A percentile compares a stretch with the other conserved stretches of the same genome.
Evolutionary conservation across 2,888 invertebrate species (phyloP).

Genomic region (Patella pellucida): DNA sequence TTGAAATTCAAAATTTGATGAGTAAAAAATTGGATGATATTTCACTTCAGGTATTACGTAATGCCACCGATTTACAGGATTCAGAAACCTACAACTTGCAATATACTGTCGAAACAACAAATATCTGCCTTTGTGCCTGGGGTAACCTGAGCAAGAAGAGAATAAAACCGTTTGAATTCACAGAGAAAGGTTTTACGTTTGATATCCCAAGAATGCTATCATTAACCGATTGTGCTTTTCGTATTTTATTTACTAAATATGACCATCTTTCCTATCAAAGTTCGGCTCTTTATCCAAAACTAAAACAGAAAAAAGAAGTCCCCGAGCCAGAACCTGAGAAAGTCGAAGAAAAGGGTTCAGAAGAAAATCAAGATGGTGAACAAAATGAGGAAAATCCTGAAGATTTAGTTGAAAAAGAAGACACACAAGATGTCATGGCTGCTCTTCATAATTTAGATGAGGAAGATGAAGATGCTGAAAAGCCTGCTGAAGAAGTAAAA

Average conservation of each 20-base stretch:
- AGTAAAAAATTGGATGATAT: conserved; percentile 65
- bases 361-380: conserved; percentile 42
- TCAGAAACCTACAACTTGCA: conserved; percentile 69
- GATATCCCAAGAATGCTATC: conserved; percentile 67
- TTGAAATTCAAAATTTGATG: conserved; percentile 64
- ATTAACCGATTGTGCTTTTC: conserved; percentile 64
- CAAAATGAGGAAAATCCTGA: conserved; percentile 42
- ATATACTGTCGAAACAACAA: conserved; percentile 53
- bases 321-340: conserved; percentile 28
- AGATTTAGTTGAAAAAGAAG: conserved; percentile 29
- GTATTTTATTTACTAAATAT: conserved; percentile 65
- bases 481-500: conserved; percentile 49
- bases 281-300: conserved; percentile 56
- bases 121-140: conserved; percentile 68
- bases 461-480: conserved; percentile 49
- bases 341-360: conserved; percentile 39
- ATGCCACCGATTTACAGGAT: conserved; percentile 62
- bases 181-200: conserved; percentile 64
- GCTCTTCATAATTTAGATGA: conserved; percentile 45
- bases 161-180: conserved; percentile 67
- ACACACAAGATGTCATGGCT: conserved; percentile 50
- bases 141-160: conserved; percentile 71
- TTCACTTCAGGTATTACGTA: conserved; percentile 59
- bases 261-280: conserved; percentile 67
- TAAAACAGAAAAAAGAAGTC: conserved; percentile 49